These are phyloP conservation scores for Graptemys geographica DNA, from an alignment of 2,797 vertebrate genomes.

Conservation along the genomic window DNA sequence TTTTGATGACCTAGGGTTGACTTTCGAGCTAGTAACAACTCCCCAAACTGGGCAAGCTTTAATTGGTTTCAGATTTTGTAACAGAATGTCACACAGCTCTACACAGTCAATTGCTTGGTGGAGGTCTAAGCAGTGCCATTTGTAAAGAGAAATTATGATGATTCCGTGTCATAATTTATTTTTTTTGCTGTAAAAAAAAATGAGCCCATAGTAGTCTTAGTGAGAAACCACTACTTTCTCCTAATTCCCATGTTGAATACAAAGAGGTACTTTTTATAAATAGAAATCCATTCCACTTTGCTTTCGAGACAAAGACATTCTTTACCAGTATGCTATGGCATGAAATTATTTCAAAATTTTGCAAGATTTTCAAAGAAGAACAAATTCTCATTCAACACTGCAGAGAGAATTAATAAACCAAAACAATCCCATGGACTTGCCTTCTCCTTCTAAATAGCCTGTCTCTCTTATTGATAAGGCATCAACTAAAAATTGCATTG, in stretches of 20 bases:
- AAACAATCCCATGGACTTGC: conserved; percentile 16
- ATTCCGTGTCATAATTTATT: neutral
- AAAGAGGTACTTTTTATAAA: neutral
- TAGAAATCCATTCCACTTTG: neutral
- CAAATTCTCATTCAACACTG: neutral
- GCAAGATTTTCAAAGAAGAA: neutral
- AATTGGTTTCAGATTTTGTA: conserved; percentile 7
- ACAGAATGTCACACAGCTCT: conserved; percentile 11
- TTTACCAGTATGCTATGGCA: fast-evolving
- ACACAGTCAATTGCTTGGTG: neutral
- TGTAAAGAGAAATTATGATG: neutral
- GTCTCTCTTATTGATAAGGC: conserved; percentile 20
- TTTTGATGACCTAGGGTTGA: conserved; percentile 1
- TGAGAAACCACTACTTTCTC: neutral
- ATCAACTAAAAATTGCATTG: conserved; percentile 21
- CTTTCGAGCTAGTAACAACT: conserved; percentile 4
- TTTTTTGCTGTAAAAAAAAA: neutral
- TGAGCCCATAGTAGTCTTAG: neutral
- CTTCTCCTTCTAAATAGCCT: conserved; percentile 23
- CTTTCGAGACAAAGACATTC: neutral
- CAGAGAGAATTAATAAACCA: neutral
- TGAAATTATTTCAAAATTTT: neutral
- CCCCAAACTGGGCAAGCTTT: conserved; percentile 7
- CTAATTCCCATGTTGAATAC: neutral
- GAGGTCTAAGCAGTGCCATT: neutral